Evolutionary conservation across 53 echinoderm and acorn worm genomes (phyloP).

Genomic region (Pentamera pediparva): DNA sequence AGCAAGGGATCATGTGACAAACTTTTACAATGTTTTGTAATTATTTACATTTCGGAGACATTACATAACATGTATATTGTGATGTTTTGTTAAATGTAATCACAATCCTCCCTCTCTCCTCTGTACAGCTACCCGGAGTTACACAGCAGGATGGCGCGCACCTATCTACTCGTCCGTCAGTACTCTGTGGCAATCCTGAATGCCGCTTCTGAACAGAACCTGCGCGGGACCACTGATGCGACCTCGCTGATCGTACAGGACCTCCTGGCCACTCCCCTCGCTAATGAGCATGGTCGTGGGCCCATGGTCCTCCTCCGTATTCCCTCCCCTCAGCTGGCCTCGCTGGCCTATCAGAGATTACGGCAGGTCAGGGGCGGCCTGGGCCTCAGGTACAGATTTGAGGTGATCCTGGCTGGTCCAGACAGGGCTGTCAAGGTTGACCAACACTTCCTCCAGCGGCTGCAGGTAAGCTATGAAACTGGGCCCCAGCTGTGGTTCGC

Average conservation of each 20-base stretch:
- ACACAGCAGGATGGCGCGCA: constrained; percentile 86
- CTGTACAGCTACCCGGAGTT: constrained; percentile 80
- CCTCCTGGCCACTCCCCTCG: constrained; percentile 49
- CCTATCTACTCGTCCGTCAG: constrained; percentile 87
- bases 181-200: constrained; percentile 85
- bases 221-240: constrained; percentile 51
- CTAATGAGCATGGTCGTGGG: constrained; percentile 48
- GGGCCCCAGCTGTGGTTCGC: neutral
- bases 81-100: too few species aligned
- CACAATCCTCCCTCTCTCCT: too few species aligned
- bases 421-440: constrained; percentile 69
- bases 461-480: constrained; percentile 50
- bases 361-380: constrained; percentile 75
- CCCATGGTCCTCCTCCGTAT: constrained; percentile 75
- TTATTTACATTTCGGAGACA: too few species aligned
- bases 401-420: constrained; percentile 59
- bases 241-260: constrained; percentile 59
- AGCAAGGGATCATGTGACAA: too few species aligned
- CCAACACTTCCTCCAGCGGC: constrained; percentile 65
- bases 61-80: too few species aligned
- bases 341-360: constrained; percentile 80
- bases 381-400: constrained; percentile 83
- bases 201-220: constrained; percentile 47
- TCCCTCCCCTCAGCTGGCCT: constrained; percentile 82
- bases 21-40: too few species aligned